phyloP scores from a whole-genome alignment of 2,888 invertebrate genomes.

The Pomacea canaliculata region DNA sequence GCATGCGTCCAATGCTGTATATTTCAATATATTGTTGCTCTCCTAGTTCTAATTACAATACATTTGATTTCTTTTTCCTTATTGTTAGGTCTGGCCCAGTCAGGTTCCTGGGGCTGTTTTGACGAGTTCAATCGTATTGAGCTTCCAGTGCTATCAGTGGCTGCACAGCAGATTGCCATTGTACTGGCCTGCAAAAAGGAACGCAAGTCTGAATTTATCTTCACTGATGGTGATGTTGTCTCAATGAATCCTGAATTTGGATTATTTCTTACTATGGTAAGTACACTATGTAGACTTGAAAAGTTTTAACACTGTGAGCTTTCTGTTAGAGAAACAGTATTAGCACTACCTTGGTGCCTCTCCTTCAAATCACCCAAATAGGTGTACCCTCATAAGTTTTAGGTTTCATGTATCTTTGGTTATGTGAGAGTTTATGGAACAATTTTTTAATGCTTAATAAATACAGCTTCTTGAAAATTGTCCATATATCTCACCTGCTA shows the following conservation, averaged over 20 bases:
- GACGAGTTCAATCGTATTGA: slow-evolving; percentile 94
- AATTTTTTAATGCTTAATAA: no score
- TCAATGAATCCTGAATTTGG: slow-evolving; percentile 87
- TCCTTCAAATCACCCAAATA: not conserved
- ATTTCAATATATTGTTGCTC: no score
- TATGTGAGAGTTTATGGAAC: no score
- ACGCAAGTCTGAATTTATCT: slow-evolving; percentile 71
- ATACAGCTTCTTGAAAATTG: no score
- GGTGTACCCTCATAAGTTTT: no score
- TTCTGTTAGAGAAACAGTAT: no score
- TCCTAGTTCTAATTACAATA: no score
- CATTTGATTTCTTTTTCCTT: no score
- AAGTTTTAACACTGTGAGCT: not conserved
- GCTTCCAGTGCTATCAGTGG: slow-evolving; percentile 90
- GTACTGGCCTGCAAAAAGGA: slow-evolving; percentile 75
- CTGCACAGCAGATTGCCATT: slow-evolving; percentile 90
- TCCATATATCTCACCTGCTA: slow-evolving; percentile 26
- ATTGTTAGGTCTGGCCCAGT: slow-evolving; percentile 78
- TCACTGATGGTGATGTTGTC: slow-evolving; percentile 87
- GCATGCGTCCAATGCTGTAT: no score
- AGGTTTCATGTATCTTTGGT: no score
- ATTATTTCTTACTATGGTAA: slow-evolving; percentile 74
- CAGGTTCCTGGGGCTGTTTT: slow-evolving; percentile 93
- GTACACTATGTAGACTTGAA: not conserved
- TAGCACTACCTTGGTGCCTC: no score